These are phyloP conservation scores for Dichetophora obliterata DNA, from an alignment of 2,888 invertebrate species.

Conservation along the genomic window DNA sequence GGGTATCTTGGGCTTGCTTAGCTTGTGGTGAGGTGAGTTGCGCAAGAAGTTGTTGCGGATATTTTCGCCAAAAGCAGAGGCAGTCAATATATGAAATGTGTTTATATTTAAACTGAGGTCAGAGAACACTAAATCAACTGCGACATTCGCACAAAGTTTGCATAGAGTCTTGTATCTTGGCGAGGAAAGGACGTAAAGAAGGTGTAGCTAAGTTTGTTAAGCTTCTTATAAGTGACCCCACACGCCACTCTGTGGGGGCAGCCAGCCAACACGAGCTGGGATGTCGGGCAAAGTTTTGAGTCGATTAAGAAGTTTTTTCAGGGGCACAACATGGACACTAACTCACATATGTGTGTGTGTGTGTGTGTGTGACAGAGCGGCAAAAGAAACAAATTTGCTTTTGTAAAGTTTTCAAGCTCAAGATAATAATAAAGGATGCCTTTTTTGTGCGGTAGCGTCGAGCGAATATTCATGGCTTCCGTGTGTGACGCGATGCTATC, in stretches of 20 bases:
- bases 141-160: constrained; percentile 52
- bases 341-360: constrained; percentile 24
- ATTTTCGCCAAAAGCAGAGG: constrained; percentile 27
- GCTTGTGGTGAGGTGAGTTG: constrained; percentile 32
- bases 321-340: constrained; percentile 21
- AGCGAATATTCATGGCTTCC: constrained; percentile 38
- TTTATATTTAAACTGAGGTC: constrained; percentile 70
- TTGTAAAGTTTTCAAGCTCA: constrained; percentile 32
- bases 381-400: constrained; percentile 44
- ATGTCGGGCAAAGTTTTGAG: constrained; percentile 31
- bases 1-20: constrained; percentile 41
- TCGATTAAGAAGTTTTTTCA: constrained; percentile 40
- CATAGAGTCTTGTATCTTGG: constrained; percentile 31
- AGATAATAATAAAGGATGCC: constrained; percentile 43
- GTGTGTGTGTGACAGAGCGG: constrained; percentile 24
- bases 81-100: constrained; percentile 49
- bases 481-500: constrained; percentile 46
- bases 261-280: neutral
- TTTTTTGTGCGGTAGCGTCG: constrained; percentile 4
- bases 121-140: constrained; percentile 70
- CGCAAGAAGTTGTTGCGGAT: constrained; percentile 32
- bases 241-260: neutral
- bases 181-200: neutral
- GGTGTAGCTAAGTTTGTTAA: constrained; percentile 19
- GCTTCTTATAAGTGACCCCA: constrained; percentile 33